Evolutionary conservation across 2,797 vertebrate species (phyloP).

Genomic region (Microctenopoma lineatum): DNA sequence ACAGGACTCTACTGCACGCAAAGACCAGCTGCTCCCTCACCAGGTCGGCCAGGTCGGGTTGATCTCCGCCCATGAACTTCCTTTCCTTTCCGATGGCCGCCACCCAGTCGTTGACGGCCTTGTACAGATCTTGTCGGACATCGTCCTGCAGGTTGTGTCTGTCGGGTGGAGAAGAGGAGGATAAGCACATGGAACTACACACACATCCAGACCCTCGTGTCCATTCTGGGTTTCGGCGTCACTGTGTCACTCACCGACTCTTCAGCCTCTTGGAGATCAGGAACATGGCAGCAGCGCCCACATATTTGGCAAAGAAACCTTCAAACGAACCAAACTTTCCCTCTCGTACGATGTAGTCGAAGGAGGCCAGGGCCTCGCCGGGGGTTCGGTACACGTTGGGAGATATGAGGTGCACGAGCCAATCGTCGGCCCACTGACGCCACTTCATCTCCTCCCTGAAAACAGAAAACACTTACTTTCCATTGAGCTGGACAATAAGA

Average conservation of each 20-base stretch:
- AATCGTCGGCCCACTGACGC: slow-evolving; percentile 94
- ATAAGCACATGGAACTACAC: background rate
- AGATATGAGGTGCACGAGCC: slow-evolving; percentile 97
- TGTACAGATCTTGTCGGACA: slow-evolving; percentile 93
- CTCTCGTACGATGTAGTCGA: slow-evolving; percentile 96
- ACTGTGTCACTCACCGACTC: slow-evolving; percentile 81
- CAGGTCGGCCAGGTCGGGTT: slow-evolving; percentile 95
- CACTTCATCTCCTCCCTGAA: slow-evolving; percentile 96
- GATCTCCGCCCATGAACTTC: slow-evolving; percentile 92
- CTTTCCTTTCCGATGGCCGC: slow-evolving; percentile 90
- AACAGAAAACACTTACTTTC: background rate
- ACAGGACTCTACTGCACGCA: too few relatives aligned
- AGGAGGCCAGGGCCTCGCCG: slow-evolving; percentile 91
- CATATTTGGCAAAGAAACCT: slow-evolving; percentile 94
- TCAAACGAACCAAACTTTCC: slow-evolving; percentile 92
- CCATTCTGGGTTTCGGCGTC: too few relatives aligned
- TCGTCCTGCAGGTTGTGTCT: slow-evolving; percentile 92
- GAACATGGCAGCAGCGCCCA: slow-evolving; percentile 95
- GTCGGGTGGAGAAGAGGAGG: background rate
- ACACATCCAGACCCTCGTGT: background rate
- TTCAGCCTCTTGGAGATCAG: slow-evolving; percentile 93
- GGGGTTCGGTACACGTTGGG: slow-evolving; percentile 96
- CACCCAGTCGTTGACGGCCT: slow-evolving; percentile 93
- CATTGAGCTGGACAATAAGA: too few relatives aligned
- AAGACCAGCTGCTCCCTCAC: slow-evolving; percentile 74